These are phyloP conservation scores for Patiria pectinifera DNA, from an alignment of 53 echinoderm and acorn worm species.

Conservation along the genomic window DNA sequence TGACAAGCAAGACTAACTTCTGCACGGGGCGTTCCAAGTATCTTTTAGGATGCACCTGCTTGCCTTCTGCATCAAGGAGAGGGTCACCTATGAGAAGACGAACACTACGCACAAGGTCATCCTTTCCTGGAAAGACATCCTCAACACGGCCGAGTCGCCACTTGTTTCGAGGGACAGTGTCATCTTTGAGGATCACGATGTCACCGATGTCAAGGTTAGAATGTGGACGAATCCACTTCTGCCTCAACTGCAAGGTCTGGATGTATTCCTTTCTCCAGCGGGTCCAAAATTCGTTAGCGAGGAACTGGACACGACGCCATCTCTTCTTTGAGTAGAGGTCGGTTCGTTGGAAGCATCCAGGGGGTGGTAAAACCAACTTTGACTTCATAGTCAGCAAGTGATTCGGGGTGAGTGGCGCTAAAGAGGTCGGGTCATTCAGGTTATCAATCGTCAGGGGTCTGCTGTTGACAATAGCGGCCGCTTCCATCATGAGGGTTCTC, in stretches of 20 bases:
- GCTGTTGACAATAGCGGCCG: slow-evolving; percentile 73
- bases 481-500: slow-evolving; percentile 72
- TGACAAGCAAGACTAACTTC: slow-evolving; percentile 7
- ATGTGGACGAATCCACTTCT: slow-evolving; percentile 46
- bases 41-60: slow-evolving; percentile 32
- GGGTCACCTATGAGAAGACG: slow-evolving; percentile 1
- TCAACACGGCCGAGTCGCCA: slow-evolving; percentile 52
- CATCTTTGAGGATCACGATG: slow-evolving; percentile 53
- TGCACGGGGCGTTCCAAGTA: slow-evolving; percentile 35
- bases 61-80: slow-evolving; percentile 2
- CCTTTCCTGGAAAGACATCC: slow-evolving; percentile 35
- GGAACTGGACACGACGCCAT: slow-evolving; percentile 60
- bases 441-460: slow-evolving; percentile 62
- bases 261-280: slow-evolving; percentile 58
- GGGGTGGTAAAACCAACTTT: slow-evolving; percentile 56
- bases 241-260: slow-evolving; percentile 40
- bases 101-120: slow-evolving; percentile 49
- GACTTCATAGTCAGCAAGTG: slow-evolving; percentile 61
- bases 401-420: slow-evolving; percentile 67
- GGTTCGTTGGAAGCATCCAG: slow-evolving; percentile 50
- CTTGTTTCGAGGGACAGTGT: slow-evolving; percentile 46
- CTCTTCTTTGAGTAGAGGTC: slow-evolving; percentile 47
- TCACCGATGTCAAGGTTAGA: slow-evolving; percentile 24
- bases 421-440: slow-evolving; percentile 39
- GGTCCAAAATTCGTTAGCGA: slow-evolving; percentile 29